phyloP scores from a whole-genome alignment of 2,888 invertebrate species.

The Ormyrus rosae region DNA sequence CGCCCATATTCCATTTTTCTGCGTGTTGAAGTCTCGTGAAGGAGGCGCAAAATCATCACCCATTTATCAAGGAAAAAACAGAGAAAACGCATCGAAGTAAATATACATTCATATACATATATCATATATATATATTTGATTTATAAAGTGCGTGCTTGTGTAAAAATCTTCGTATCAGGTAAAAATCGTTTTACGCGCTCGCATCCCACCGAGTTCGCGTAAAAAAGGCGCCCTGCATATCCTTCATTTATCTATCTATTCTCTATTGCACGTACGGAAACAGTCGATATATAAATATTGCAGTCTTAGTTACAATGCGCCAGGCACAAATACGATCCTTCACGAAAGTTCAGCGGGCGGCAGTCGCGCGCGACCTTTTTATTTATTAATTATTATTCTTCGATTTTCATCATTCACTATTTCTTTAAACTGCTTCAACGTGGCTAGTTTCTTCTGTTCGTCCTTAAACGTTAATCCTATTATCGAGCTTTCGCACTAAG shows the following conservation, averaged over 20 bases:
- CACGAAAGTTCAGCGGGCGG: slow-evolving; percentile 50
- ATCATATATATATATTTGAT: slow-evolving; percentile 43
- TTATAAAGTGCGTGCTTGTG: slow-evolving; percentile 56
- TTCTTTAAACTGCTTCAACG: slow-evolving; percentile 52
- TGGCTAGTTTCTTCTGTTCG: slow-evolving; percentile 50
- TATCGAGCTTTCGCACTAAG: slow-evolving; percentile 43
- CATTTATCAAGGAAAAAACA: slow-evolving; percentile 49
- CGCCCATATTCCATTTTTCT: slow-evolving; percentile 1
- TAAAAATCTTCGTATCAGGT: slow-evolving; percentile 53
- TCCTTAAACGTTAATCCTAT: slow-evolving; percentile 52
- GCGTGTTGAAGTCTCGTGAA: slow-evolving; percentile 50
- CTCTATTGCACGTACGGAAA: slow-evolving; percentile 58
- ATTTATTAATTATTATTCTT: slow-evolving; percentile 34
- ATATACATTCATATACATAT: slow-evolving; percentile 50
- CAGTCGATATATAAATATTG: slow-evolving; percentile 57
- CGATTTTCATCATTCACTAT: slow-evolving; percentile 32
- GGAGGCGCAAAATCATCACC: slow-evolving; percentile 53
- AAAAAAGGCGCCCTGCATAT: slow-evolving; percentile 53
- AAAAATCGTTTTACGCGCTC: slow-evolving; percentile 44
- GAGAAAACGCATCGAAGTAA: slow-evolving; percentile 44
- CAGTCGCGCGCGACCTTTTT: slow-evolving; percentile 44
- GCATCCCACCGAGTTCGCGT: slow-evolving; percentile 21
- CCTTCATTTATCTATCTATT: slow-evolving; percentile 39
- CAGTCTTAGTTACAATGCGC: slow-evolving; percentile 57
- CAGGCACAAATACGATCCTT: slow-evolving; percentile 27